A percentile compares a stretch with the other conserved stretches of the same genome.
Conservation (phyloP, 1,140 invertebrate genomes). For the Heliconius himera region DNA sequence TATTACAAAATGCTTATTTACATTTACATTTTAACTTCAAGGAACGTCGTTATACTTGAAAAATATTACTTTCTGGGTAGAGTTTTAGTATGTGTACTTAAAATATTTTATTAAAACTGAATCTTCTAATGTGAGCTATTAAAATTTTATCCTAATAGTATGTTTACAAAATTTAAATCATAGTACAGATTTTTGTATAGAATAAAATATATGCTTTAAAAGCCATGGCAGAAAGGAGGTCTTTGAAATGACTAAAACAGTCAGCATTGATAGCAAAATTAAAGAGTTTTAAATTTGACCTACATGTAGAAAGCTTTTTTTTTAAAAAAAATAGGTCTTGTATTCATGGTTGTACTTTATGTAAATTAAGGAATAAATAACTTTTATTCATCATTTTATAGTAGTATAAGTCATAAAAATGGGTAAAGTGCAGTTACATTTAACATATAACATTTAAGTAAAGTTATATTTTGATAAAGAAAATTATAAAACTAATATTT, state of each 20-base stretch:
- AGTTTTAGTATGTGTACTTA: neutral
- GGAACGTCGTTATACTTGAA: neutral
- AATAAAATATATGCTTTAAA: neutral
- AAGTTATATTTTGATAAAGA: too few relatives aligned
- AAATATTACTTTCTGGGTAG: neutral
- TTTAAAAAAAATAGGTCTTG: neutral
- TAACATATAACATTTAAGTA: neutral
- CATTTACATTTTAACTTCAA: neutral
- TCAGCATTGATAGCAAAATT: neutral
- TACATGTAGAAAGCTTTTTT: neutral
- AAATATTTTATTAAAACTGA: neutral
- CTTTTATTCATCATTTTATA: neutral
- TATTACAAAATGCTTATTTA: neutral
- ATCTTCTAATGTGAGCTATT: neutral
- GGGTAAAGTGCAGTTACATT: neutral
- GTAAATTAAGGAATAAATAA: neutral
- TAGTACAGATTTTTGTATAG: neutral
- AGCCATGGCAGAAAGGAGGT: neutral
- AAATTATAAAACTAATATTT: too few relatives aligned
- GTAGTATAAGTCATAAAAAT: neutral
- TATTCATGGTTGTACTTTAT: neutral
- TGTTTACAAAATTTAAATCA: neutral
- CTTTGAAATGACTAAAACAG: neutral
- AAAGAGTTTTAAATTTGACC: neutral
- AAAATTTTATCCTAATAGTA: constrained; percentile 4